These are phyloP conservation scores for Artemisiospiza belli DNA, from an alignment of 2,113 vertebrate genomes.

Conservation along the genomic window DNA sequence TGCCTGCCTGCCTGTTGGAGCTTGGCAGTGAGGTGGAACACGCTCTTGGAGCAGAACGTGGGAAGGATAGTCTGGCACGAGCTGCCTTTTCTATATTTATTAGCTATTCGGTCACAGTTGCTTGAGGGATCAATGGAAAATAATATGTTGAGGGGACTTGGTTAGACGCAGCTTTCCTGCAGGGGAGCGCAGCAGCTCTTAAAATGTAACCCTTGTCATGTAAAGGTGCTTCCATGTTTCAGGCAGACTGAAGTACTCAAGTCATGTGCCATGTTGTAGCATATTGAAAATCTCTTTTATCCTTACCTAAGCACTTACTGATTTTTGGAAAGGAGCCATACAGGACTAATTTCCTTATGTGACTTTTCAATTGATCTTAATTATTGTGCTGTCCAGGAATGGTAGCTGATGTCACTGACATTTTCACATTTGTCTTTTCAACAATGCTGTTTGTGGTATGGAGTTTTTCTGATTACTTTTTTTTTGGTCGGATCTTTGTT, in stretches of 20 bases:
- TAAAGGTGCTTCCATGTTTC: neutral
- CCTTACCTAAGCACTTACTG: neutral
- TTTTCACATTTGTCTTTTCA: neutral
- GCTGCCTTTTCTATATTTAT: fast-evolving
- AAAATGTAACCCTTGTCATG: neutral
- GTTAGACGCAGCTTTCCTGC: neutral
- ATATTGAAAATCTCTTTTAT: neutral
- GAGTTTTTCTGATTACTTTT: neutral
- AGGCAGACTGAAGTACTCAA: neutral
- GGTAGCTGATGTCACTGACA: neutral
- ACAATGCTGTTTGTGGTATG: neutral
- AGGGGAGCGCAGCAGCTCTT: neutral
- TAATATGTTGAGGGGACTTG: neutral
- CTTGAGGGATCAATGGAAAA: neutral
- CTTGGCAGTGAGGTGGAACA: neutral
- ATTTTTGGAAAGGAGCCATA: neutral
- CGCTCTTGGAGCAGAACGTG: neutral
- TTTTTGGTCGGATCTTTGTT: neutral
- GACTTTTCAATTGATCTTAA: neutral
- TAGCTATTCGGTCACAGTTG: neutral
- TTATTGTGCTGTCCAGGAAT: neutral
- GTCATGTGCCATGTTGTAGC: neutral
- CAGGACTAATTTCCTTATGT: neutral
- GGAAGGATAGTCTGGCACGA: neutral
- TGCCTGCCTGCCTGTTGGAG: too few species aligned